These are phyloP conservation scores for Siphonodentalium dalli DNA, from an alignment of 2,888 invertebrate species.

Conservation along the genomic window DNA sequence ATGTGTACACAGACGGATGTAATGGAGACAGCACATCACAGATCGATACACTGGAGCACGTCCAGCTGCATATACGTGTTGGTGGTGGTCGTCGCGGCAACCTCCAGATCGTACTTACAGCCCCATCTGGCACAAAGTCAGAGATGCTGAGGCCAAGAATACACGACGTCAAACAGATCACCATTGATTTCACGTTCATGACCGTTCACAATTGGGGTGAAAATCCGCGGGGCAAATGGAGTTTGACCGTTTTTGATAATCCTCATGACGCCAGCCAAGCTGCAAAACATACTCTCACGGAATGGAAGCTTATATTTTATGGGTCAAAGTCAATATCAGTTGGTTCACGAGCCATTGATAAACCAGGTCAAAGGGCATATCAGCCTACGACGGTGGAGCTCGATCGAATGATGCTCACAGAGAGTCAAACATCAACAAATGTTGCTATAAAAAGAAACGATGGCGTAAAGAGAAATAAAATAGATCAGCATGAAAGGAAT, in stretches of 20 bases:
- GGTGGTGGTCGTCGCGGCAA: constrained; percentile 48
- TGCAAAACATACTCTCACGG: constrained; percentile 13
- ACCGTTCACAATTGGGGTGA: constrained; percentile 62
- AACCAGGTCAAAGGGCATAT: constrained; percentile 14
- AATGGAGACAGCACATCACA: constrained; percentile 15
- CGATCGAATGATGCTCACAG: constrained; percentile 29
- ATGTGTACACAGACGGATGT: constrained; percentile 37
- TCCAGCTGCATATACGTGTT: constrained; percentile 47
- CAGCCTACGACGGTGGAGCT: constrained; percentile 23
- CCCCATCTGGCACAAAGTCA: constrained; percentile 55
- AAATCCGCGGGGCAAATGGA: constrained; percentile 55
- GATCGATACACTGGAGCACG: constrained; percentile 56
- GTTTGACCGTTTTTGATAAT: constrained; percentile 43
- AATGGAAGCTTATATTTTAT: constrained; percentile 28
- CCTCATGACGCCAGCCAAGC: background rate
- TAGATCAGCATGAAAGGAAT: background rate
- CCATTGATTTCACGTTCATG: constrained; percentile 59
- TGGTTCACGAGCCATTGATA: constrained; percentile 15
- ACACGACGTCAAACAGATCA: constrained; percentile 37
- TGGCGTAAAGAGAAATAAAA: background rate
- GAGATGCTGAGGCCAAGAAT: constrained; percentile 46
- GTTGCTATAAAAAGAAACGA: constrained; percentile 30
- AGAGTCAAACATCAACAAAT: constrained; percentile 27
- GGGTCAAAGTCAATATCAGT: constrained; percentile 18
- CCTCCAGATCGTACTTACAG: constrained; percentile 47